phyloP scores from a whole-genome alignment of 1,140 invertebrate species.

The Apis mellifera region Amel_HAv3.1 CM009934.2:9608001-9608500 shows the following conservation, averaged over 20 bases:
- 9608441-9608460: background rate
- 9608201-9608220: background rate
- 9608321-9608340: background rate
- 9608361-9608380: constrained; percentile 37
- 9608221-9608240: constrained; percentile 19
- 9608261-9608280: constrained; percentile 22
- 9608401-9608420: constrained; percentile 49
- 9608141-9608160: background rate
- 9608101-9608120: background rate
- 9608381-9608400: constrained; percentile 56
- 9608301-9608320: constrained; percentile 11
- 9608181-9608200: background rate
- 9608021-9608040: too few relatives aligned
- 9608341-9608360: constrained; percentile 31
- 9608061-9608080: too few relatives aligned
- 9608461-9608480: constrained; percentile 52
- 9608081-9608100: too few relatives aligned
- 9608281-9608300: background rate
- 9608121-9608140: background rate
- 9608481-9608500: background rate
- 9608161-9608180: background rate
- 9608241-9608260: constrained; percentile 33
- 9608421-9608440: constrained; percentile 39
- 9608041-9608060: too few relatives aligned
- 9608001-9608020: too few relatives aligned